Base-by-base conservation (phyloP, 1,140 invertebrate species). In the Nephotettix cincticeps region DNA sequence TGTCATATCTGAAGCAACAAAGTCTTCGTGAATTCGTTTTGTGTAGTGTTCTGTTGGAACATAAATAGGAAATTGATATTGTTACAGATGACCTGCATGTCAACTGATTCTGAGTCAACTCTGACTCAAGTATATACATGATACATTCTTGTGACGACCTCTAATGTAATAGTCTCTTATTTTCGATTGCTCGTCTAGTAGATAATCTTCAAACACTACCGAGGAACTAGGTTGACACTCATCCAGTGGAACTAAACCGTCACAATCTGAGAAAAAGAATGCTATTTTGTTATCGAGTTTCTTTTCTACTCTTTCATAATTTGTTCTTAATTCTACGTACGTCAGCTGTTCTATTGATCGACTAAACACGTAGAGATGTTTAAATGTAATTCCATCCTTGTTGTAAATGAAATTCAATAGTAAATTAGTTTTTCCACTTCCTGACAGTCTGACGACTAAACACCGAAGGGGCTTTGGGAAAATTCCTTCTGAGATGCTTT, bases 401-500 rank as follows among this genome's bases (percentile, higher is more conserved):
- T 56, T 56, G 23, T 56, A 21, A 13, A 56, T 56, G 9, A 56
- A 13, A 21, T 56, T 56, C 21, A 56, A 19, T 11, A 11, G 6
- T n/a, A 56, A 56, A n/a, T 56, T 56, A 9, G 14, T 56, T 56
- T 56, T n/a, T 56, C 54, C 54, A 56, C 23, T n/a, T 23, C 54
- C 54, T 6, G 54, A 56, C 9, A 9, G 9, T 56, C 54, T 19
- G 23, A 23, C 54, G 9, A 56, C 23, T 21, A 56, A n/a, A n/a
- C 14, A 14, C 6, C 54, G 23, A 11, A 56, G 21, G 9, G 54
- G 54, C 9, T 56, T 14, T 21, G 54, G 54, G 14, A 56, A 56
- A 23, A 56, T 56, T 11, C 9, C 21, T 6, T 56, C 9, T 6
- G 14, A n/a, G 6, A 11, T n/a, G n/a, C n/a, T n/a, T n/a, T n/a